Percentiles rank a stretch among this genome's conserved stretches.
phyloP scores from a whole-genome alignment of 2,888 invertebrate genomes.

The Lymantria dispar region DNA sequence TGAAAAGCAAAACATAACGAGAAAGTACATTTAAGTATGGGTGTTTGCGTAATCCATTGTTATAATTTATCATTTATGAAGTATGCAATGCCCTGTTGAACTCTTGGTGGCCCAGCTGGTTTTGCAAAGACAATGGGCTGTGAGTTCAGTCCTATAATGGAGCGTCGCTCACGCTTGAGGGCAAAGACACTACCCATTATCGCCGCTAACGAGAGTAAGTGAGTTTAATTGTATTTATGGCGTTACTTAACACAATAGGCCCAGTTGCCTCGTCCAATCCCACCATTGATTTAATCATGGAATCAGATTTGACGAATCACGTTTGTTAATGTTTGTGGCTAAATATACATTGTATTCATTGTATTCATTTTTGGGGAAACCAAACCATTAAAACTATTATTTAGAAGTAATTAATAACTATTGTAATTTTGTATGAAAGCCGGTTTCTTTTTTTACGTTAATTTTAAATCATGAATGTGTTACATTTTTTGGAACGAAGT shows the following conservation, averaged over 20 bases:
- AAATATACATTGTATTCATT: too few relatives aligned
- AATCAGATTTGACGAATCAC: slow-evolving; percentile 22
- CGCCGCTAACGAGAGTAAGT: slow-evolving; percentile 74
- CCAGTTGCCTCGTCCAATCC: slow-evolving; percentile 42
- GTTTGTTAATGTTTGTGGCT: background rate
- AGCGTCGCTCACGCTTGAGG: slow-evolving; percentile 42
- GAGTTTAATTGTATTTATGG: slow-evolving; percentile 79
- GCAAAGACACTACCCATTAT: slow-evolving; percentile 71
- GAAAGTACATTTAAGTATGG: slow-evolving; percentile 9
- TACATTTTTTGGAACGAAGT: too few relatives aligned
- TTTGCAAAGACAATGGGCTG: slow-evolving; percentile 29
- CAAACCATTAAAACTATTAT: too few relatives aligned
- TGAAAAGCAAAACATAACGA: slow-evolving; percentile 8
- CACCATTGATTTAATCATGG: slow-evolving; percentile 31
- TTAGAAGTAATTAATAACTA: too few relatives aligned
- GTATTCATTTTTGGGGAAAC: too few relatives aligned
- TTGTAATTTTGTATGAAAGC: too few relatives aligned
- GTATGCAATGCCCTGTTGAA: slow-evolving; percentile 26
- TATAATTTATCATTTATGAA: slow-evolving; percentile 25
- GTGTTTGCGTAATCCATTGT: slow-evolving; percentile 33
- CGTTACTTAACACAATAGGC: slow-evolving; percentile 67
- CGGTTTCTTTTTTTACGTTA: too few relatives aligned
- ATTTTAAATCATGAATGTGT: too few relatives aligned
- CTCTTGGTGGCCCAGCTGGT: slow-evolving; percentile 13
- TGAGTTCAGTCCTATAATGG: slow-evolving; percentile 36